These are phyloP conservation scores for Harmothoe impar DNA, from an alignment of 2,888 invertebrate species.

Conservation along the genomic window DNA sequence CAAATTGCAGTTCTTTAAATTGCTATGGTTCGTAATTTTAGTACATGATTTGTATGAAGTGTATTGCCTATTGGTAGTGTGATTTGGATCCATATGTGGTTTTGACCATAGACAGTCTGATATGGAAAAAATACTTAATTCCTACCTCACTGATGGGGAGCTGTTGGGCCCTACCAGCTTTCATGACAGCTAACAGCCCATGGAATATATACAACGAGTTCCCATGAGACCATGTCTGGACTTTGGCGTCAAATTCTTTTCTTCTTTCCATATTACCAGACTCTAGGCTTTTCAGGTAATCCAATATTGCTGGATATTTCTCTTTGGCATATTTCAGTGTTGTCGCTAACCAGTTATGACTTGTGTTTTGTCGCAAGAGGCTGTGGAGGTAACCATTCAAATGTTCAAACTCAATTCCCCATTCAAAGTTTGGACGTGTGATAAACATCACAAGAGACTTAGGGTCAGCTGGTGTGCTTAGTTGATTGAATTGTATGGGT, in stretches of 20 bases:
- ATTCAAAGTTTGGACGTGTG: too few relatives aligned
- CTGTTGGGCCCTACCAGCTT: constrained; percentile 54
- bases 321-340: constrained; percentile 77
- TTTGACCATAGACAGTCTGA: too few relatives aligned
- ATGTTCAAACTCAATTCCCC: too few relatives aligned
- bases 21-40: too few relatives aligned
- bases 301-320: constrained; percentile 13
- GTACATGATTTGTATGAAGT: too few relatives aligned
- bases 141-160: constrained; percentile 18
- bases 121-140: neutral
- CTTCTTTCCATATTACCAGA: neutral
- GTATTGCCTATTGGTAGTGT: too few relatives aligned
- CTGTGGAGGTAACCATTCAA: constrained; percentile 73
- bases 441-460: too few relatives aligned
- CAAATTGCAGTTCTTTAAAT: too few relatives aligned
- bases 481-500: too few relatives aligned
- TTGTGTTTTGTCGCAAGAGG: constrained; percentile 76
- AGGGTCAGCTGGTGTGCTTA: too few relatives aligned
- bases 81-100: too few relatives aligned
- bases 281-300: neutral
- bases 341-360: constrained; percentile 78
- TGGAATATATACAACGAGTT: neutral
- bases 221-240: neutral
- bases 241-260: neutral
- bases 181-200: constrained; percentile 60